Evolutionary conservation across 1,140 invertebrate species (phyloP).

Genomic region (Lamellibrachia luymesi): DNA sequence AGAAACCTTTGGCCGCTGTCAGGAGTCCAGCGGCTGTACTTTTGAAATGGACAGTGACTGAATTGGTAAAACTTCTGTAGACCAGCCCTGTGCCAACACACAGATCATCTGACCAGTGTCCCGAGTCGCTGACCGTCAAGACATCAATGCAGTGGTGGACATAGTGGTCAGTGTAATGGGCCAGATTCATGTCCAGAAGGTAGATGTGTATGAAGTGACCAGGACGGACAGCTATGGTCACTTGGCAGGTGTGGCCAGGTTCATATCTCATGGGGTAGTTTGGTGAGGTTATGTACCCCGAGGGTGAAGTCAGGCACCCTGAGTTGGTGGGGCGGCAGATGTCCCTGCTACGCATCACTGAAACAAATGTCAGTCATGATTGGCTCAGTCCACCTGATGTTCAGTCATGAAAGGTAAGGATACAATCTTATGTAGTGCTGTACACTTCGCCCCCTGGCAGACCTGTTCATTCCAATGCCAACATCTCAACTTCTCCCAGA

Average conservation of each 20-base stretch:
- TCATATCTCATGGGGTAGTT: constrained; percentile 12
- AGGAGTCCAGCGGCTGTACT: neutral
- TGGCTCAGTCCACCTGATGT: neutral
- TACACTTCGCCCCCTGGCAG: no score
- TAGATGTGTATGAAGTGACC: constrained; percentile 10
- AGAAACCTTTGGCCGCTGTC: constrained; percentile 18
- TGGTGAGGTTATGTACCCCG: constrained; percentile 7
- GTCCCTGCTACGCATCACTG: neutral
- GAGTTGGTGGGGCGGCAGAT: neutral
- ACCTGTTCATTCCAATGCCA: no score
- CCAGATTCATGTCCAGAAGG: constrained; percentile 14
- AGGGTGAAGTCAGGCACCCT: neutral
- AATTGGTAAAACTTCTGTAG: neutral
- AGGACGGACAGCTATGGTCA: neutral
- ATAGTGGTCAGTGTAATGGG: neutral
- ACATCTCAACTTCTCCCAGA: no score
- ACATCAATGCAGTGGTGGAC: constrained; percentile 1
- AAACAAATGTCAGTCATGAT: neutral
- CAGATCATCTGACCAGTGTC: neutral
- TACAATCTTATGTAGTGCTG: no score
- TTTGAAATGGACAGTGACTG: neutral
- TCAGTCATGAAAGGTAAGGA: no score
- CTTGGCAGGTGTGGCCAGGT: neutral
- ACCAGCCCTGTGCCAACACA: neutral
- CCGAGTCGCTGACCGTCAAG: neutral